Evolutionary conservation across 1,140 invertebrate species (phyloP).

Genomic region (Lepidostoma basale): DNA sequence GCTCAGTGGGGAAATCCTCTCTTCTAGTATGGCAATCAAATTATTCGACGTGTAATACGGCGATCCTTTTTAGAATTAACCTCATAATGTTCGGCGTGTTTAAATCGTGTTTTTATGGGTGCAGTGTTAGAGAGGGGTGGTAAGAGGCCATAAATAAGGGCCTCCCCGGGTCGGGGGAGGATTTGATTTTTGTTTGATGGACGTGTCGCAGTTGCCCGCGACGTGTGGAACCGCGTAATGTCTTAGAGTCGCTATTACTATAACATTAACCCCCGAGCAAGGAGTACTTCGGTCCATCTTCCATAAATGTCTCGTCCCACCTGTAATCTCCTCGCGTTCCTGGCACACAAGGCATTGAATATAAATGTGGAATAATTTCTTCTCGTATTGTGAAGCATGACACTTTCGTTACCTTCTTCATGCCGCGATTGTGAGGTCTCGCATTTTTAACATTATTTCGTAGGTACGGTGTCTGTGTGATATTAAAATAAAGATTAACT

Average conservation of each 20-base stretch:
- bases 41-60: too few species aligned
- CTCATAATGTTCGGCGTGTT: too few species aligned
- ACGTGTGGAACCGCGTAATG: conserved; percentile 37
- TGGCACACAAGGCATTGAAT: not conserved
- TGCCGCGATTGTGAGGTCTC: not conserved
- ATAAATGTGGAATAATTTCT: not conserved
- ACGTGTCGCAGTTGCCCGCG: conserved; percentile 40
- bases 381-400: not conserved
- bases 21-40: not conserved
- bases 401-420: not conserved
- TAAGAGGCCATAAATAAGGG: conserved; percentile 28
- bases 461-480: too few species aligned
- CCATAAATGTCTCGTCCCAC: not conserved
- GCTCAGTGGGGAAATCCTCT: not conserved
- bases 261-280: not conserved
- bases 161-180: conserved; percentile 33
- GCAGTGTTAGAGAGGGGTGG: not conserved
- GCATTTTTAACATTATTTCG: too few species aligned
- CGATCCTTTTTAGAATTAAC: too few species aligned
- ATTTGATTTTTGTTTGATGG: conserved; percentile 45
- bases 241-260: conserved; percentile 28
- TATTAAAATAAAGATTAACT: not conserved
- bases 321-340: not conserved
- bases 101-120: too few species aligned
- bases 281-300: not conserved